Conservation (phyloP, 2,797 vertebrate genomes). For the Jordanella pulchra region DNA sequence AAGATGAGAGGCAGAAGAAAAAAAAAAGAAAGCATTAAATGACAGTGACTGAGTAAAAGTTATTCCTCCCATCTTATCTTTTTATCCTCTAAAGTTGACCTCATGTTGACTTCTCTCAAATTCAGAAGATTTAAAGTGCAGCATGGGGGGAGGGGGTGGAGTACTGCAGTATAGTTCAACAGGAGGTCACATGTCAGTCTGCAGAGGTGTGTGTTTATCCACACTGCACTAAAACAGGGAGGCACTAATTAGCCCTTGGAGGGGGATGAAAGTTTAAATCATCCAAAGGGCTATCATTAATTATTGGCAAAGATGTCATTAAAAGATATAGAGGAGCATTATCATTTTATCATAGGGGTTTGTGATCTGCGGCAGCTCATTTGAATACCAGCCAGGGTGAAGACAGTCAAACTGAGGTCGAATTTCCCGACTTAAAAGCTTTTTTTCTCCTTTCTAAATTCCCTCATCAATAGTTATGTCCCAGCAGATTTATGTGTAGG, state of each 20-base stretch:
- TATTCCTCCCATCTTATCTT: neutral
- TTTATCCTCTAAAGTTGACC: conserved; percentile 47
- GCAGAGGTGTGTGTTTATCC: conserved; percentile 25
- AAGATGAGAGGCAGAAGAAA: conserved; percentile 40
- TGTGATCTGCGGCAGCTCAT: conserved; percentile 12
- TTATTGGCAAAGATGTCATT: conserved; percentile 4
- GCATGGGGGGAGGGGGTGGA: conserved; percentile 3
- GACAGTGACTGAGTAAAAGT: conserved; percentile 60
- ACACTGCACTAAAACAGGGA: neutral
- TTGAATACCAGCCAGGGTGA: conserved; percentile 25
- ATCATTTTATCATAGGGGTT: neutral
- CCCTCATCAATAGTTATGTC: conserved; percentile 38
- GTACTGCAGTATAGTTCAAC: conserved; percentile 51
- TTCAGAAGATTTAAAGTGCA: conserved; percentile 30
- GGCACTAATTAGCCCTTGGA: conserved; percentile 7
- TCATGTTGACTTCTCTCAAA: conserved; percentile 56
- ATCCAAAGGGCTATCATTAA: conserved; percentile 10
- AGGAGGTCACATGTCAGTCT: conserved; percentile 57
- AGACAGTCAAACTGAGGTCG: conserved; percentile 10
- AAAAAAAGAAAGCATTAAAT: conserved; percentile 43
- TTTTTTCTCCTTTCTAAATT: conserved; percentile 13
- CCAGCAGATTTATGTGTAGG: conserved; percentile 51
- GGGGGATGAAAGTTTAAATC: conserved; percentile 1
- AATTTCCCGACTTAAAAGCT: conserved; percentile 31
- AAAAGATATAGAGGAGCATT: neutral